A percentile compares a stretch with the other conserved stretches of the same genome.
phyloP scores from a whole-genome alignment of 2,113 vertebrate species.

The Antechinus flavipes region DNA sequence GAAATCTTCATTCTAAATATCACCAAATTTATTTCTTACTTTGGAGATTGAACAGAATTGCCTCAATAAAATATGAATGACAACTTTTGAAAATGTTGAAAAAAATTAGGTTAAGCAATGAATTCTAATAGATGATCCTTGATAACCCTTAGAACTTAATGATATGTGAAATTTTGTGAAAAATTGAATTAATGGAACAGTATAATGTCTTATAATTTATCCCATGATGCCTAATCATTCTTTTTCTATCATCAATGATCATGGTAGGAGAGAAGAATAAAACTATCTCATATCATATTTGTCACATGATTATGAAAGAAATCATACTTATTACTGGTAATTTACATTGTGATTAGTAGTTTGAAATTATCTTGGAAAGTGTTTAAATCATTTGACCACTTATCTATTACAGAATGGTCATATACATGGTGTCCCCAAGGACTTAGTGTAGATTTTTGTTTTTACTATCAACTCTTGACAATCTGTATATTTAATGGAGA shows the following conservation, averaged over 20 bases:
- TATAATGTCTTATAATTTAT: neutral
- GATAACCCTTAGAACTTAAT: neutral
- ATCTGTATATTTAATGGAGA: neutral
- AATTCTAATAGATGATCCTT: neutral
- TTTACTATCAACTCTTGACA: no score
- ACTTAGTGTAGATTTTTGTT: neutral
- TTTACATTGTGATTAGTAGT: neutral
- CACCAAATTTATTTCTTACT: neutral
- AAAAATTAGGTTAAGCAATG: neutral
- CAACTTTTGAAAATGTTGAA: neutral
- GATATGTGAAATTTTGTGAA: neutral
- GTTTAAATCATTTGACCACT: neutral
- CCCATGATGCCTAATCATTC: neutral
- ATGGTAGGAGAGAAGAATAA: neutral
- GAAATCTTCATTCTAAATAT: neutral
- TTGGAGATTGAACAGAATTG: neutral
- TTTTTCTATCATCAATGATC: neutral
- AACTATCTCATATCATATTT: neutral
- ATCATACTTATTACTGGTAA: no score
- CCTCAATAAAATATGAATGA: neutral
- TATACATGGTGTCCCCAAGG: neutral
- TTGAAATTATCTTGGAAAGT: neutral
- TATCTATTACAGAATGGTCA: no score
- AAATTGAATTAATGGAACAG: neutral
- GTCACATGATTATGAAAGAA: neutral